A percentile compares a stretch with the other conserved stretches of the same genome.
Conservation (phyloP, 2,113 vertebrate genomes). For the Ursus arctos region DNA sequence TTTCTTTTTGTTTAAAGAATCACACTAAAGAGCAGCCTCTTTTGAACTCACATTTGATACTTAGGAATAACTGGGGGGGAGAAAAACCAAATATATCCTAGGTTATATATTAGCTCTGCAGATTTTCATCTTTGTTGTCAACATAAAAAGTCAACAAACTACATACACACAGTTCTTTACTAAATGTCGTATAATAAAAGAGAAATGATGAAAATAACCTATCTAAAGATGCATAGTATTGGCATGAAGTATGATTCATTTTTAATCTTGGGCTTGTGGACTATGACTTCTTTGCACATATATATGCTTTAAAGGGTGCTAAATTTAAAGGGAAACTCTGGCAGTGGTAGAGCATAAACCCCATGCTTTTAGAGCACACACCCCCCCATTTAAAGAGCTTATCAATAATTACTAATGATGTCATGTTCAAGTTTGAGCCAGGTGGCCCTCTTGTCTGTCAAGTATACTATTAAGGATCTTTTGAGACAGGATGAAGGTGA, state of each 20-base stretch:
- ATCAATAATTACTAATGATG: not conserved
- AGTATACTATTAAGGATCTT: not conserved
- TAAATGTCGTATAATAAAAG: not conserved
- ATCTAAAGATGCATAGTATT: not conserved
- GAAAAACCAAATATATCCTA: not conserved
- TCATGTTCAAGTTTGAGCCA: not conserved
- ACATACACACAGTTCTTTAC: not conserved
- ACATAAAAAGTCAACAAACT: conserved; percentile 20
- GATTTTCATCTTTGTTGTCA: conserved; percentile 38
- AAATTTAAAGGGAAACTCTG: conserved; percentile 15
- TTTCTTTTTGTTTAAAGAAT: not conserved
- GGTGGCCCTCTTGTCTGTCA: not conserved
- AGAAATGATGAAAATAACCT: not conserved
- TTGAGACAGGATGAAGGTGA: not conserved
- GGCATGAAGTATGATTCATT: not conserved
- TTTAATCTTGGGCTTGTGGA: conserved; percentile 21
- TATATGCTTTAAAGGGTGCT: not conserved
- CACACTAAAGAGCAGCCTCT: not conserved
- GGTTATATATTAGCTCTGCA: not conserved
- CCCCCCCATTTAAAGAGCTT: not conserved
- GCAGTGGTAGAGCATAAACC: not conserved
- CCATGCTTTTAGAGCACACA: not conserved
- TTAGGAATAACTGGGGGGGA: not conserved
- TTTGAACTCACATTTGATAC: conserved; percentile 23
- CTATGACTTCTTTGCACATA: not conserved